Evolutionary conservation across 2,113 vertebrate species (phyloP), one percentile per base, ranked within the genome.

Genomic region (Mesocricetus auratus): DNA sequence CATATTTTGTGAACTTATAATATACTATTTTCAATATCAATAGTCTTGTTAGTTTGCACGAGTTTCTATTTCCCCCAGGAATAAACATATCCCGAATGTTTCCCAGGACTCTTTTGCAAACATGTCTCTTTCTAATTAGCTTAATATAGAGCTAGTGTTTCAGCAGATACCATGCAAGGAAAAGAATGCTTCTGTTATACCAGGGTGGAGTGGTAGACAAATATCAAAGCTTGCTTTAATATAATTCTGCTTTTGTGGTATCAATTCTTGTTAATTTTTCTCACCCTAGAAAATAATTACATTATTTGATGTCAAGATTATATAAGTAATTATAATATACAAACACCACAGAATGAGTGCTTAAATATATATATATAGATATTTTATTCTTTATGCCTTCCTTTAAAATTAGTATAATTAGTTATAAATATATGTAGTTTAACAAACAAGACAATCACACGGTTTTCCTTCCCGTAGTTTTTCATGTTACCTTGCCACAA

Each of bases 11-110:
- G 0, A 66, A 94, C 96, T 22, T 94, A 95, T 94, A 94, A 96
- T 93, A 94, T 64, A 42, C 93, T 82, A 90, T 97, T 97, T 96
- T 96, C 94, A 89, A 97, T 97, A 93, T 96, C 94, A 97, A 91
- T 68, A 77, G 56, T 91, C 89, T 97, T 86, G 7, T 94, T 97
- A 93, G 97, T 97, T 96, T 97, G 95, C 85, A 93, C 64, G 64
- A 92, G 42, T 94, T 96, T 98, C 95, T 97, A 66, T 94, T 96
- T 97, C 94, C 53, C n/a, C 69, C 89, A 90, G 96, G 78, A 98
- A 97, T 90, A 95, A 97, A 96, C 82, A 95, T 81, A 90, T 75
- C 31, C 91, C 95, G 96, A 92, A 94, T 81, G 74, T 66, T 86
- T 94, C 96, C 92, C 92, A 96, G 85, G 60, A 83, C 68, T 86